Evolutionary conservation across 2,797 vertebrate species (phyloP).

Genomic region (Anguilla marmorata): DNA sequence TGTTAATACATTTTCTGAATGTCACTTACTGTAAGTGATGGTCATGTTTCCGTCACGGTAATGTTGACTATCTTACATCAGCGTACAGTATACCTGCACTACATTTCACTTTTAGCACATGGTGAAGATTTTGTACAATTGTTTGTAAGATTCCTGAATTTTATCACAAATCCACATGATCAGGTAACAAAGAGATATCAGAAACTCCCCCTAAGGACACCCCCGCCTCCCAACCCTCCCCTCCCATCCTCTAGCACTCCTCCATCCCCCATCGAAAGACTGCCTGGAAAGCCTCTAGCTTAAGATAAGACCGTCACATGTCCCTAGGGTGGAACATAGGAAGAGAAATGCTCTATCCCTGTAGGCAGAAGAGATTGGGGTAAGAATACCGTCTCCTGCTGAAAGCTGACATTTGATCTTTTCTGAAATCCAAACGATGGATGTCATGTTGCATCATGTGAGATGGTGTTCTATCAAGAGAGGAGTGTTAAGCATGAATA

Average conservation of each 20-base stretch:
- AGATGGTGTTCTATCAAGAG: neutral
- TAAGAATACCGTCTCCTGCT: constrained; percentile 11
- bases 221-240: neutral
- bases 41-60: neutral
- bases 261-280: neutral
- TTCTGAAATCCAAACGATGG: constrained; percentile 22
- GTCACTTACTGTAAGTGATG: neutral
- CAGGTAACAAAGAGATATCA: neutral
- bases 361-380: neutral
- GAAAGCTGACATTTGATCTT: constrained; percentile 26
- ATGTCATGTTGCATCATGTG: neutral
- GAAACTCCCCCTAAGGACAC: neutral
- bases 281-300: neutral
- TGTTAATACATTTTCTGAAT: neutral
- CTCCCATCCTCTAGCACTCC: neutral
- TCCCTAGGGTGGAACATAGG: constrained; percentile 3
- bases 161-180: neutral
- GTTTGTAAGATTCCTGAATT: neutral
- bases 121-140: neutral
- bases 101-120: neutral
- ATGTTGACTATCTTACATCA: neutral
- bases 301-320: neutral
- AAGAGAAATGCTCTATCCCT: neutral
- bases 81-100: neutral
- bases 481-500: neutral